Percentiles rank a stretch among this genome's conserved stretches.
Conservation (phyloP, 2,888 invertebrate species). For the Acholoe squamosa region DNA sequence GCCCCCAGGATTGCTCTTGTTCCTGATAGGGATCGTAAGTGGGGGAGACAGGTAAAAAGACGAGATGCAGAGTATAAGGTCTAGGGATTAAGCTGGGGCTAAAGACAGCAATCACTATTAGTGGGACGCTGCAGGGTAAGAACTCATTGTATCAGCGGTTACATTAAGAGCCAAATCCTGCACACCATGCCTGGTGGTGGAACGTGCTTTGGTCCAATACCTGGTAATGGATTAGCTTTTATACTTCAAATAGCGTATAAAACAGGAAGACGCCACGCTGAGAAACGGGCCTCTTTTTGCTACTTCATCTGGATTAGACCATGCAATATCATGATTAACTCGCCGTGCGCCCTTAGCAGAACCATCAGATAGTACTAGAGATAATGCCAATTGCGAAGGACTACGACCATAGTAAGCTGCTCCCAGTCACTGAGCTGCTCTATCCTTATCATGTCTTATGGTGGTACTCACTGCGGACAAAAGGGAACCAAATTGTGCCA, state of each 20-base stretch:
- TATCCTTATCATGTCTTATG: neutral
- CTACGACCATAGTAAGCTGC: no score
- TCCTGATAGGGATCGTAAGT: no score
- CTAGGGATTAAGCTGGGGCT: constrained; percentile 15
- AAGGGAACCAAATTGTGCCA: constrained; percentile 11
- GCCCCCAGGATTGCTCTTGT: no score
- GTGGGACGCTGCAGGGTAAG: neutral
- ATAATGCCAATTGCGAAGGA: no score
- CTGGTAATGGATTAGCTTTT: constrained; percentile 45
- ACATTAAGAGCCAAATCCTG: constrained; percentile 6
- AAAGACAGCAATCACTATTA: constrained; percentile 27
- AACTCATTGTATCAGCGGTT: neutral
- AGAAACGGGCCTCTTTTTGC: neutral
- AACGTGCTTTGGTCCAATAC: neutral
- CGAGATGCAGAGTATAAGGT: neutral
- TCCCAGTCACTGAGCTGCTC: no score
- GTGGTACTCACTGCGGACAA: constrained; percentile 12
- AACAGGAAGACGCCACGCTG: neutral
- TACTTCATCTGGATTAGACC: constrained; percentile 45
- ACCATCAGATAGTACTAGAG: neutral
- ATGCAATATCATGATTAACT: constrained; percentile 40
- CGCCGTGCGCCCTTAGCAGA: neutral
- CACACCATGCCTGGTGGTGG: neutral
- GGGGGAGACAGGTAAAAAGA: no score
- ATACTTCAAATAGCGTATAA: constrained; percentile 29